A percentile compares a stretch with the other conserved stretches of the same genome.
Conservation (phyloP, 2,113 vertebrate species). For the Cryptoleucopteryx plumbea region DNA sequence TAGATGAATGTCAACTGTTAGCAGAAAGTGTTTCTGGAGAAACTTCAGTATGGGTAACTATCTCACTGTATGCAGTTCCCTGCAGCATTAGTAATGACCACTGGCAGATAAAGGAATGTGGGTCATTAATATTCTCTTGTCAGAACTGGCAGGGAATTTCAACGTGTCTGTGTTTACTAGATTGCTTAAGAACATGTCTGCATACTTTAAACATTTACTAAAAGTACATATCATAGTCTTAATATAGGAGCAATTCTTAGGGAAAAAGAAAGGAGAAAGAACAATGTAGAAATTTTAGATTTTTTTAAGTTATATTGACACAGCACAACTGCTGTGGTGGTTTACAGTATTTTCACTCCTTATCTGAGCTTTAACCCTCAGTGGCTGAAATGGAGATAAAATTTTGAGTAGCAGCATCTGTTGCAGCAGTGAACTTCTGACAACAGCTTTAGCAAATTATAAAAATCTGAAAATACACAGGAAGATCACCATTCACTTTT, state of each 20-base stretch:
- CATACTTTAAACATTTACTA: not conserved
- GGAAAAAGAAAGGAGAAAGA: not conserved
- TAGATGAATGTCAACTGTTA: not conserved
- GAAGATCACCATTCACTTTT: not conserved
- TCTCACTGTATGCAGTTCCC: not conserved
- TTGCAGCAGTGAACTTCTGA: not conserved
- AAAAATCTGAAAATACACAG: not conserved
- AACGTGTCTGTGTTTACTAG: not conserved
- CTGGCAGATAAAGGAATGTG: not conserved
- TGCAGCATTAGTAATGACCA: not conserved
- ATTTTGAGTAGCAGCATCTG: not conserved
- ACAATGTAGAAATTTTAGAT: not conserved
- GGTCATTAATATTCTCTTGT: not conserved
- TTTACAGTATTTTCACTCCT: not conserved
- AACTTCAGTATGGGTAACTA: not conserved
- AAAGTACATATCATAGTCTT: not conserved
- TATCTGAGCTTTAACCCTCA: not conserved
- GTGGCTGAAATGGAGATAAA: not conserved
- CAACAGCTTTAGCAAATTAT: not conserved
- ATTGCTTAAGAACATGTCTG: not conserved
- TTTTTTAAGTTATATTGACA: not conserved
- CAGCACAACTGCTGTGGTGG: not conserved
- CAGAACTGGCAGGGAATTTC: not conserved
- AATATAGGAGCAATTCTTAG: not conserved
- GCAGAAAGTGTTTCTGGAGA: not conserved